Conservation (phyloP, 2,888 invertebrate species). For the Cremastinae sp. region DNA sequence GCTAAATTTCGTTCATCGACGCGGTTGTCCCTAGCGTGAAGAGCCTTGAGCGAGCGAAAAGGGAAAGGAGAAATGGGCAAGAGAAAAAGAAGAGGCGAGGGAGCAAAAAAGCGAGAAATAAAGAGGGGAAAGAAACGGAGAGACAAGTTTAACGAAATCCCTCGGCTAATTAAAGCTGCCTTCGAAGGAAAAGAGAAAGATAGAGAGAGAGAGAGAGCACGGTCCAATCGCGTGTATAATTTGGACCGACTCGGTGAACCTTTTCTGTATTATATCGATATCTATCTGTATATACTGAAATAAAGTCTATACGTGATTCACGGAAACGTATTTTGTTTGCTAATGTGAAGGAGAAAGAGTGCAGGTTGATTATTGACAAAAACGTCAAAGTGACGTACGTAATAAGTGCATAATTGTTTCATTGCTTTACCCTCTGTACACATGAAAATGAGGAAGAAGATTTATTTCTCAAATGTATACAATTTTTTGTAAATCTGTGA, state of each 20-base stretch:
- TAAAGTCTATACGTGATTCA: no score
- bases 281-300: no score
- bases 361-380: constrained; percentile 22
- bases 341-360: no score
- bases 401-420: no score
- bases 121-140: constrained; percentile 30
- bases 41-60: constrained; percentile 23
- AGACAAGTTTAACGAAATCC: constrained; percentile 68
- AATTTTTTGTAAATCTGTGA: no score
- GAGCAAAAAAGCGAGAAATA: constrained; percentile 10
- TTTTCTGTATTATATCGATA: constrained; percentile 22
- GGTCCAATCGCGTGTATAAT: constrained; percentile 13
- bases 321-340: background rate
- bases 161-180: constrained; percentile 76
- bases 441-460: no score
- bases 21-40: constrained; percentile 30
- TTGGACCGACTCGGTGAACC: constrained; percentile 28
- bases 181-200: constrained; percentile 1
- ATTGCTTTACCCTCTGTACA: no score
- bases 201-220: background rate
- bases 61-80: constrained; percentile 9
- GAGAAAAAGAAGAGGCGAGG: constrained; percentile 31
- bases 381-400: constrained; percentile 20
- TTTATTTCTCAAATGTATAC: no score
- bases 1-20: constrained; percentile 46